phyloP scores from a whole-genome alignment of 2,113 vertebrate species.

The Nettapus auritus region DNA sequence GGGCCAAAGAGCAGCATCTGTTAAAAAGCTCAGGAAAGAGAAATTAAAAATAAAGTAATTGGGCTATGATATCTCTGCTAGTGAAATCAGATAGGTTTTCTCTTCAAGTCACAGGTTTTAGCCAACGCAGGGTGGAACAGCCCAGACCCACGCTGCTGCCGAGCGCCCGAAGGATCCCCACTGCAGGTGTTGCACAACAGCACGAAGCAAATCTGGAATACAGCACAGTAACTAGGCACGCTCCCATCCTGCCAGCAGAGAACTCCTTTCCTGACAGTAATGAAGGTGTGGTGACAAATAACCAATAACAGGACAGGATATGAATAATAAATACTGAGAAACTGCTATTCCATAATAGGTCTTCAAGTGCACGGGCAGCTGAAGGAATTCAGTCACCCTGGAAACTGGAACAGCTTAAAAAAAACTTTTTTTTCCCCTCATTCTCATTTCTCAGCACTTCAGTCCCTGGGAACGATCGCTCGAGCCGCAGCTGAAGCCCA shows the following conservation, averaged over 20 bases:
- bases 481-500: background rate
- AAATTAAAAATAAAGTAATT: conserved; percentile 70
- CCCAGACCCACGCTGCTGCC: accelerated
- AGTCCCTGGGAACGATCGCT: background rate
- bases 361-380: background rate
- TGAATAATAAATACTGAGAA: conserved; percentile 26
- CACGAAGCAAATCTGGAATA: background rate
- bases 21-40: conserved; percentile 42
- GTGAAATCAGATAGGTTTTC: background rate
- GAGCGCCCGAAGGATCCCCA: background rate
- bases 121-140: background rate
- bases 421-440: background rate
- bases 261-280: background rate
- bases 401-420: background rate
- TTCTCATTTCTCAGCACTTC: background rate
- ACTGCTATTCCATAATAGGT: conserved; percentile 38
- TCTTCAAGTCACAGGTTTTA: background rate
- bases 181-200: conserved; percentile 2
- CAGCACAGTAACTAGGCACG: background rate
- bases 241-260: background rate
- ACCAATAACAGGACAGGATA: conserved; percentile 22
- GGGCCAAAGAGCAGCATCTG: conserved; percentile 53
- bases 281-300: conserved; percentile 50
- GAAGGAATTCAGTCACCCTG: conserved; percentile 20
- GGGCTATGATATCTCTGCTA: conserved; percentile 42